Evolutionary conservation across 2,797 vertebrate species (phyloP), one percentile per base, ranked within the genome.

Genomic region (Manis crassicaudata): DNA sequence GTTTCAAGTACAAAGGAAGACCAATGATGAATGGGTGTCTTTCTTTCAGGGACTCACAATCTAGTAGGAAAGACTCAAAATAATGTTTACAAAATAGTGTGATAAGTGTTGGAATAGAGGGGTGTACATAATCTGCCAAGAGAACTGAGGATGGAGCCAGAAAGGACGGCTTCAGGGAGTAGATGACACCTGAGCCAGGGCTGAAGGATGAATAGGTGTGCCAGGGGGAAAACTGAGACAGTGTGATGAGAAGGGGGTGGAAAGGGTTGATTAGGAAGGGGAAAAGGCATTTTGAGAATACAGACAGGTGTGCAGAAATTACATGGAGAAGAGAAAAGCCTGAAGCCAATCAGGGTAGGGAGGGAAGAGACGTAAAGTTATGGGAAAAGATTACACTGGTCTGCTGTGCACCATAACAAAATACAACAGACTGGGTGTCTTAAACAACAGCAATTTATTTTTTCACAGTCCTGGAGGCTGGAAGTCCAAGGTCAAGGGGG

Each of bases 51-150:
- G 77, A 18, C 56, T 89, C 56, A 70, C 54, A 79, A 40, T 89
- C 67, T 72, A 46, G 32, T 60, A 76, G 70, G 35, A 86, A 94
- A 92, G 85, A 50, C 54, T 92, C 65, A 92, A 75, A 80, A 79
- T 91, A 67, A 63, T 81, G n/a, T 96, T 95, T 92, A 86, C 91
- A 88, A 88, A 97, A 94, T 79, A 95, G 21, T 58, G 50, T 43
- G 62, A 2, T 83, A 80, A 58, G 17, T 86, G 67, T 70, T 60
- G 25, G 46, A 86, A 65, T 18, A 92, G 79, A 70, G 32, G 7
- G 7, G 6, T 76, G 2, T 86, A 56, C 65, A 60, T 52, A 96
- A 75, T 83, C 35, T 82, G 54, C 54, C 13, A 65, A 73, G 63
- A 87, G 70, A 92, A 60, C 46, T 13, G 35, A 73, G 37, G 4